Conservation (phyloP, 2,888 invertebrate genomes). For the Parnassius apollo region DNA sequence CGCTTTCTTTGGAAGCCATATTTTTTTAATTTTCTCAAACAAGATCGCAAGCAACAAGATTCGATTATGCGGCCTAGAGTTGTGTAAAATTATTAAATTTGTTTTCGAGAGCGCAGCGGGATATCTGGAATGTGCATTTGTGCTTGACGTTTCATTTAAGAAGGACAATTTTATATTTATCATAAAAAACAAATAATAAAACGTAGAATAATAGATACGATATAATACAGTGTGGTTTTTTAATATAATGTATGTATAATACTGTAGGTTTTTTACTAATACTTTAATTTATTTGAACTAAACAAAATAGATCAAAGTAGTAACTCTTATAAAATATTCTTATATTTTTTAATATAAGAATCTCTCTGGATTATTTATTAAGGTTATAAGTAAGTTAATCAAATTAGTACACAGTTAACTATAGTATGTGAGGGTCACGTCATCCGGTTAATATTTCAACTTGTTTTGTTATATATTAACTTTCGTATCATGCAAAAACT, state of each 20-base stretch:
- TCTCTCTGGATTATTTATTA: no score
- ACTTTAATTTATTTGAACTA: neutral
- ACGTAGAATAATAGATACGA: no score
- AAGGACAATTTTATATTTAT: neutral
- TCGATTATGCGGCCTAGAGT: slow-evolving; percentile 66
- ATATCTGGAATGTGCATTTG: slow-evolving; percentile 39
- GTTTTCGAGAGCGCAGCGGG: slow-evolving; percentile 49
- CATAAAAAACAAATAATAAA: neutral
- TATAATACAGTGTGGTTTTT: no score
- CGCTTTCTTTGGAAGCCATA: slow-evolving; percentile 53
- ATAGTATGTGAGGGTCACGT: no score
- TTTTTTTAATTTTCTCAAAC: slow-evolving; percentile 79
- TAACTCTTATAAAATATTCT: neutral
- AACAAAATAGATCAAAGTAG: neutral
- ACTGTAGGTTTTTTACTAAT: neutral
- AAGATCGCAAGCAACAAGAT: slow-evolving; percentile 57
- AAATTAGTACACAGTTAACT: no score
- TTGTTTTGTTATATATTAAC: no score
- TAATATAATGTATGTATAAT: no score
- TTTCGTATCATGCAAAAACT: no score
- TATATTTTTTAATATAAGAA: no score
- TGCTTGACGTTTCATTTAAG: slow-evolving; percentile 7
- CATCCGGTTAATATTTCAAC: no score
- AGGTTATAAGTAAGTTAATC: no score
- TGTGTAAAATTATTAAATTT: slow-evolving; percentile 65